These are phyloP conservation scores for Platycercus adscitus DNA, from an alignment of 2,113 vertebrate species.

Conservation along the genomic window DNA sequence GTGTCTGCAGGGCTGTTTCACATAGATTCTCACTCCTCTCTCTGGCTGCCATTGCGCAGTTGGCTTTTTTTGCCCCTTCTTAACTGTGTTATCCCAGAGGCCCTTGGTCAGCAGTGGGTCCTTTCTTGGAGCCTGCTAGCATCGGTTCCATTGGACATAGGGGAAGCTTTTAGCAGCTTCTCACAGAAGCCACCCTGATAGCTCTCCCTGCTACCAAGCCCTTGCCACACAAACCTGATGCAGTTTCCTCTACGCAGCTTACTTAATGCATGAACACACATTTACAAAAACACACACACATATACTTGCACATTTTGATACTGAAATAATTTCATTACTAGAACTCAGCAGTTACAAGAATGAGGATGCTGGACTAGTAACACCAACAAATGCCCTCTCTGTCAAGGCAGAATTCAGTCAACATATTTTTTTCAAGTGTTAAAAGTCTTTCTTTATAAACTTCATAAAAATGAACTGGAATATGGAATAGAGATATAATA, in stretches of 20 bases:
- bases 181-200: background rate
- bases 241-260: background rate
- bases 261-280: fast-evolving
- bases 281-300: background rate
- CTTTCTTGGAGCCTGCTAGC: background rate
- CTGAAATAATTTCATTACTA: background rate
- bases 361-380: background rate
- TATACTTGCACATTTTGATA: background rate
- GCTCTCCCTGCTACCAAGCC: background rate
- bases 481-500: conserved; percentile 1
- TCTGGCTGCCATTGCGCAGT: background rate
- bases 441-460: background rate
- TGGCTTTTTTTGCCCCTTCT: background rate
- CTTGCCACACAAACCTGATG: background rate
- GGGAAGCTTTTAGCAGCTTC: background rate
- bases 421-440: background rate
- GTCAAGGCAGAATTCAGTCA: conserved; percentile 41
- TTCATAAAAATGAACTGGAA: background rate
- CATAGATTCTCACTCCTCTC: background rate
- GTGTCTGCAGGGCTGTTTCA: background rate
- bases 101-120: background rate
- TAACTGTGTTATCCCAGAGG: background rate
- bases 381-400: background rate
- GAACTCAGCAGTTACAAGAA: conserved; percentile 2
- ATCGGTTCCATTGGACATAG: background rate